Base-by-base conservation (phyloP, 2,113 vertebrate species). In the Morphnarchus princeps region DNA sequence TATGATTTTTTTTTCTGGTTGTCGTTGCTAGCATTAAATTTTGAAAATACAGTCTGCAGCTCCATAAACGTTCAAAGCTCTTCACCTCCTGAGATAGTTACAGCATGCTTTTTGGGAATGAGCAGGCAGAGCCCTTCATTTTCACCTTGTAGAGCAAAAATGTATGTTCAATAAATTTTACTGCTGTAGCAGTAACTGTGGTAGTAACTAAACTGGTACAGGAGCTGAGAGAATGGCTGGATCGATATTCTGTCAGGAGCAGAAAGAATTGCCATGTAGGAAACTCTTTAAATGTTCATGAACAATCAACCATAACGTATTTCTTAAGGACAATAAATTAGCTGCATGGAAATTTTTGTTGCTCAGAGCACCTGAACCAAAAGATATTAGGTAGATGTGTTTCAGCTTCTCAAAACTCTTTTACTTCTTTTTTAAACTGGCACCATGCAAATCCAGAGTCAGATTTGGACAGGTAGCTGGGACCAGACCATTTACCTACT, bases 141-240 rank as follows among this genome's bases (percentile, higher is more conserved):
- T 82, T 92, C 62, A 92, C 78, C 84, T 92, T 90, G 74, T 63
- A 94, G 67, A 90, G 63, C n/a, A 94, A 61, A 67, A 86, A 81
- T 31, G 45, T 34, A 74, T 66, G 42, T 70, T 95, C 74, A 76
- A 93, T 90, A 82, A 94, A 93, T 87, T 94, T 94, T 74, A 94
- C 67, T 74, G 93, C 62, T 54, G 20, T 66, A 70, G 50, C 87
- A 92, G 85, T 95, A 86, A 92, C 80, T 50, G 79, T 86, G 54
- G 74, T 79, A 90, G 91, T 90, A 95, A 93, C 89, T 93, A 70
- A 85, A 87, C 42, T 62, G 54, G 58, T 73, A 50, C 49, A 49
- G 71, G 59, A 90, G 69, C 59, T 88, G 81, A 89, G 62, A 74
- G 86, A 88, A 61, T 9, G 29, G 34, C 58, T 83, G 59, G 82